These are phyloP conservation scores for Yoshiicerus persimilis DNA, from an alignment of 1,140 invertebrate genomes.

Conservation along the genomic window DNA sequence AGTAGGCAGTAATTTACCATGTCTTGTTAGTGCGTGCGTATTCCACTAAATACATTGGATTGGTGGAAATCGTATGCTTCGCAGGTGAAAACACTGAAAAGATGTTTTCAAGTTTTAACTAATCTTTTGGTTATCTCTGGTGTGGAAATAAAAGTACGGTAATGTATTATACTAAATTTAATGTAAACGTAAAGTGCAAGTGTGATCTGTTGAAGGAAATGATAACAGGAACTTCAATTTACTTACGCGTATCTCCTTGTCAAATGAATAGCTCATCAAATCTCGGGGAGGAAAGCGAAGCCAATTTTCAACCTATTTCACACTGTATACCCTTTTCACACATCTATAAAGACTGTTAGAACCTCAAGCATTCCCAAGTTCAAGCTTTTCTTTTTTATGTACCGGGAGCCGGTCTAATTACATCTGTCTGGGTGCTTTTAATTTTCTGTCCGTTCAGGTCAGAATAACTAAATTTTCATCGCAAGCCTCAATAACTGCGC, in stretches of 20 bases:
- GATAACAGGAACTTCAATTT: not conserved
- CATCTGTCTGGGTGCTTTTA: conserved; percentile 33
- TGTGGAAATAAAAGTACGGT: not conserved
- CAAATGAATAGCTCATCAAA: not conserved
- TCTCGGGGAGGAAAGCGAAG: not conserved
- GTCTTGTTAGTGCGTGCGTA: not conserved
- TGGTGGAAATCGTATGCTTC: not conserved
- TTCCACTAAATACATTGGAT: not conserved
- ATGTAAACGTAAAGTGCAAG: not conserved
- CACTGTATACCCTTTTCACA: conserved; percentile 39
- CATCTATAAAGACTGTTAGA: conserved; percentile 32
- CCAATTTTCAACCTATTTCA: not conserved
- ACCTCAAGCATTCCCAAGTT: not conserved
- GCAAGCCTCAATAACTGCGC: not conserved
- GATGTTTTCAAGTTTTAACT: not conserved
- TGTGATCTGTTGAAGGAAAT: not conserved
- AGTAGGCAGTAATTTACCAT: not conserved
- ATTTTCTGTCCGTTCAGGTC: conserved; percentile 21
- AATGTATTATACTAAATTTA: not conserved
- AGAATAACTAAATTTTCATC: not conserved
- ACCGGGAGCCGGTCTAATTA: conserved; percentile 36
- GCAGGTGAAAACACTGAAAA: not conserved
- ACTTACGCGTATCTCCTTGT: not conserved
- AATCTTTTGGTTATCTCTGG: not conserved
- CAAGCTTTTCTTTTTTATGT: not conserved